These are phyloP conservation scores for Penaeus japonicus DNA, from an alignment of 1,140 invertebrate genomes.

Conservation along the genomic window DNA sequence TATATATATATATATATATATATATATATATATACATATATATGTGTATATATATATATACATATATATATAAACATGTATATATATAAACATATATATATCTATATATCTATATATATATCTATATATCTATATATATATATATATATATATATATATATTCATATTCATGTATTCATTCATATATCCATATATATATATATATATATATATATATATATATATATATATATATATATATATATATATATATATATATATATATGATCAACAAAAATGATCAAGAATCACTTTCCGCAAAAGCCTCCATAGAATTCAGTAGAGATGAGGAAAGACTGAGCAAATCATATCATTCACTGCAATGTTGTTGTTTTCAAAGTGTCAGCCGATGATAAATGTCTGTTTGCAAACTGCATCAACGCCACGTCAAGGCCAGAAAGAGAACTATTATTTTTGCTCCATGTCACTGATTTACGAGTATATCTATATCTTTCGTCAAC, in stretches of 20 bases:
- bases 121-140: slow-evolving; percentile 7
- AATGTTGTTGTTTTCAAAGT: too few species aligned
- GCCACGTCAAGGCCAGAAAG: too few species aligned
- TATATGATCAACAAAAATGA: background rate
- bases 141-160: slow-evolving; percentile 28
- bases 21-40: slow-evolving; percentile 41
- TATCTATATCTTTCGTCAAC: too few species aligned
- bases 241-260: background rate
- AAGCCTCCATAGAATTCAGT: too few species aligned
- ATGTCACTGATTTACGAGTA: too few species aligned
- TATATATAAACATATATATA: background rate
- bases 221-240: background rate
- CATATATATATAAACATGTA: slow-evolving; percentile 3
- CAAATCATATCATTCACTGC: too few species aligned
- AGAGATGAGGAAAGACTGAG: too few species aligned
- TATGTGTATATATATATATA: slow-evolving; percentile 27
- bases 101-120: background rate
- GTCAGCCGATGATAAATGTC: too few species aligned
- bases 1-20: slow-evolving; percentile 36
- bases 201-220: background rate
- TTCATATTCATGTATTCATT: background rate
- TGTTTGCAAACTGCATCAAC: too few species aligned
- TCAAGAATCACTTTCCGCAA: too few species aligned
- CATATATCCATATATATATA: background rate
- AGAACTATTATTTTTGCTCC: too few species aligned